Base-by-base conservation (phyloP, 2,888 invertebrate species). In the Habrosyne pyritoides region DNA sequence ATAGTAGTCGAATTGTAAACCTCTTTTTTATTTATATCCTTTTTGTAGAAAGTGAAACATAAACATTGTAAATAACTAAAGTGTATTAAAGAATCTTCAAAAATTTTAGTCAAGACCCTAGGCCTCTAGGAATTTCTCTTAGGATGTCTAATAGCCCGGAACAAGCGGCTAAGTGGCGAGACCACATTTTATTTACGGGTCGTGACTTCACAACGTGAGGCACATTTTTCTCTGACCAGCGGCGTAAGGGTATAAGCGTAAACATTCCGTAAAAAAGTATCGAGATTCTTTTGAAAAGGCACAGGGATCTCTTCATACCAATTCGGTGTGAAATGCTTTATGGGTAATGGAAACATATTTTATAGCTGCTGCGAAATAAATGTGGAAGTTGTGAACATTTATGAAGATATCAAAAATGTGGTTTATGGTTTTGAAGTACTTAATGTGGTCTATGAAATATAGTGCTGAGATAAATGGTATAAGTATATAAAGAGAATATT, bases 181-280 rank as follows among this genome's bases (percentile, higher is more conserved):
- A 69, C 77, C 75, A 79, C 77, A 80, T 79, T 82, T 84, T 83
- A 82, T 81, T 83, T 75, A 81, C 76, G 79, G 77, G 65, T 77
- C 69, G 53, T 69, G 63, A 53, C 61, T 33, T 50, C 66, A 56
- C 65, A 71, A 72, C 70, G 61, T 61, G 70, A 56, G 58, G 28
- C 62, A 70, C 67, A 78, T 76, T 75, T 75, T 68, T 77, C 73
- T 67, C 55, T 49, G 53, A 47, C 47, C 54, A 58, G 28, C 26
- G 49, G 61, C 52, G 59, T 63, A 69, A 68, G 63, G 72, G 64
- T 61, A 60, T 56, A 55, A 55, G 52, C 57, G 55, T 70, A 72
- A 61, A 67, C 67, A 71, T 67, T 65, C 57, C 57, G 61, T 58
- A 48, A 36, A 50, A 55, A 56, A 65, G 52, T 53, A 54, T 54